Base-by-base conservation (phyloP, 1,140 invertebrate species). In the Batillaria attramentaria region DNA sequence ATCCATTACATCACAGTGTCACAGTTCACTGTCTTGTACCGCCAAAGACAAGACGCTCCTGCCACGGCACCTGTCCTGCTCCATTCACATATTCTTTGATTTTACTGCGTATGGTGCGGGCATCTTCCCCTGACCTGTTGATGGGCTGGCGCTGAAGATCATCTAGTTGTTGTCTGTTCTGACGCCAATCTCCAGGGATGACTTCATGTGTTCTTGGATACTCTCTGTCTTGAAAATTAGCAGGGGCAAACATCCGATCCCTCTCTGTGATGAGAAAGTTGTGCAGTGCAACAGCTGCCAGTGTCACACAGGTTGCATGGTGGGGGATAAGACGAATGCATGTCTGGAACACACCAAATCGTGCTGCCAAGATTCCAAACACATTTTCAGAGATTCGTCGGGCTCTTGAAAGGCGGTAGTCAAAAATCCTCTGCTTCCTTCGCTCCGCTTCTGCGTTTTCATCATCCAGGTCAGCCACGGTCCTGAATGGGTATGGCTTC, bases 401-500 rank as follows among this genome's bases (percentile, higher is more conserved):
- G 20, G 66, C 39, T 10, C 66, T 35, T 20, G 31, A 35, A 13
- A 69, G 39, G n/a, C 66, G 2, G 39, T 69, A 69, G 39, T 69
- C 39, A 28, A 69, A 69, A 39, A 69, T 39, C 28, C 39, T 37
- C 28, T 39, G 10, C 65, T 87, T 72, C 35, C 85, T 80, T 28
- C 82, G 83, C 65, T 91, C 57, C 33, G 84, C 74, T 79, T 73
- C 82, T 41, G 85, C 46, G 24, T 50, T 50, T 39, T 37, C 35
- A 4, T 69, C 66, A 8, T 3, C 39, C 28, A 37, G 66, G 13
- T 28, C 66, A 24, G 46, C 46, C 24, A 24, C 46, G 24, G 46
- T 13, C 46, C 46, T 13, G 24, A 24, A 85, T 42, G 83, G 80
- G 81, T 90, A 93, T 82, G 91, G 92, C 62, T 89, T 91, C 87